Conservation (phyloP, 2,888 invertebrate genomes). For the Agriopis marginaria region DNA sequence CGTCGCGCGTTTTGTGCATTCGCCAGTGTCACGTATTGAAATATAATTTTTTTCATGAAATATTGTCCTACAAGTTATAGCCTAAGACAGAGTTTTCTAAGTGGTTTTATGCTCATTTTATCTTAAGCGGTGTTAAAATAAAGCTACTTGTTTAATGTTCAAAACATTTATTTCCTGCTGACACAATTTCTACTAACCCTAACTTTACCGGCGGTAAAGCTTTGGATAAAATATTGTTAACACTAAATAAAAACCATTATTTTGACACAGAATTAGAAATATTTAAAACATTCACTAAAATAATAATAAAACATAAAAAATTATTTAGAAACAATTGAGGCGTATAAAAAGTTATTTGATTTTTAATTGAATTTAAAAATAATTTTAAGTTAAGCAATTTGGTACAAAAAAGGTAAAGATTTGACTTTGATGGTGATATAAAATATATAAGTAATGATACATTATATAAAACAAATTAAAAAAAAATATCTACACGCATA, state of each 20-base stretch:
- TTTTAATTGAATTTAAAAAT: not conserved
- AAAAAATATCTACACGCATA: no score
- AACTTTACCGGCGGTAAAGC: conserved; percentile 65
- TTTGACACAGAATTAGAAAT: conserved; percentile 38
- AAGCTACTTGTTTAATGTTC: conserved; percentile 54
- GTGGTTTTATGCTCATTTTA: no score
- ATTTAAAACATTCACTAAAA: conserved; percentile 30
- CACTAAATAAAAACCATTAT: conserved; percentile 53
- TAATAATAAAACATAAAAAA: not conserved
- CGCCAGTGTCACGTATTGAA: no score
- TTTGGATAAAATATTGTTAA: conserved; percentile 52
- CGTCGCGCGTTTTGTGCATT: no score
- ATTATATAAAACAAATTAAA: no score
- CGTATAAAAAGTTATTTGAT: not conserved
- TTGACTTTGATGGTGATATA: no score
- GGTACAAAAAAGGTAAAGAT: no score
- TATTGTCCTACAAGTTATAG: no score
- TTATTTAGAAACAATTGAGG: conserved; percentile 2
- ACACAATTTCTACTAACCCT: conserved; percentile 63
- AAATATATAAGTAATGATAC: no score
- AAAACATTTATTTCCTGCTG: conserved; percentile 79
- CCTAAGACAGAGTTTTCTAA: no score
- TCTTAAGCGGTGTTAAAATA: conserved; percentile 8
- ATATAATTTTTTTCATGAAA: no score
- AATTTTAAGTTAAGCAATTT: no score